Evolutionary conservation across 2,888 invertebrate species (phyloP).

Genomic region (Muschampia plurimacula): DNA sequence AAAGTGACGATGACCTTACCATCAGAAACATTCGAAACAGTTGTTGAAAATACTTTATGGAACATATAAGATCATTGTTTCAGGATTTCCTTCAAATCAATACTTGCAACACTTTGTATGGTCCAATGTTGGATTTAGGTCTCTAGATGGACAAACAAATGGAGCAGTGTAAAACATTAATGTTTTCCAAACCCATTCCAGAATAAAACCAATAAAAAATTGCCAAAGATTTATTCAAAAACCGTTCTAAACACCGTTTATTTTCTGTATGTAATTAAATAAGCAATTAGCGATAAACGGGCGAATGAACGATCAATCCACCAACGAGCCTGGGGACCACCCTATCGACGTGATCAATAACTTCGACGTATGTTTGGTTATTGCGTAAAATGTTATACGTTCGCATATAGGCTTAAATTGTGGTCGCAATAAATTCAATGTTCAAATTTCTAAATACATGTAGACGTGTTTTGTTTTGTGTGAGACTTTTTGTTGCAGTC

Average conservation of each 20-base stretch:
- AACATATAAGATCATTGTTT: no score
- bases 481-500: no score
- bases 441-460: no score
- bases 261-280: conserved; percentile 10
- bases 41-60: no score
- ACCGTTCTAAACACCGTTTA: conserved; percentile 3
- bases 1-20: no score
- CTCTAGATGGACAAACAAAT: not conserved
- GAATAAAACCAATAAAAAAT: not conserved
- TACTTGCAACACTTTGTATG: no score
- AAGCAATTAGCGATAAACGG: conserved; percentile 6
- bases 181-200: not conserved
- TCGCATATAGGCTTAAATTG: no score
- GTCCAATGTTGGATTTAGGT: no score
- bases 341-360: not conserved
- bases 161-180: not conserved
- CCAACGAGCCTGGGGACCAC: not conserved
- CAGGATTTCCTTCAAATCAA: no score
- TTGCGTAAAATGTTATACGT: not conserved
- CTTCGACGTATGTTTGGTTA: not conserved
- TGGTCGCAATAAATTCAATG: no score
- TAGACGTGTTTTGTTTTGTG: no score
- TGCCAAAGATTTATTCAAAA: not conserved
- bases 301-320: not conserved
- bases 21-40: no score